These are phyloP conservation scores for Brachymystax lenok DNA, from an alignment of 2,797 vertebrate genomes.

Conservation along the genomic window DNA sequence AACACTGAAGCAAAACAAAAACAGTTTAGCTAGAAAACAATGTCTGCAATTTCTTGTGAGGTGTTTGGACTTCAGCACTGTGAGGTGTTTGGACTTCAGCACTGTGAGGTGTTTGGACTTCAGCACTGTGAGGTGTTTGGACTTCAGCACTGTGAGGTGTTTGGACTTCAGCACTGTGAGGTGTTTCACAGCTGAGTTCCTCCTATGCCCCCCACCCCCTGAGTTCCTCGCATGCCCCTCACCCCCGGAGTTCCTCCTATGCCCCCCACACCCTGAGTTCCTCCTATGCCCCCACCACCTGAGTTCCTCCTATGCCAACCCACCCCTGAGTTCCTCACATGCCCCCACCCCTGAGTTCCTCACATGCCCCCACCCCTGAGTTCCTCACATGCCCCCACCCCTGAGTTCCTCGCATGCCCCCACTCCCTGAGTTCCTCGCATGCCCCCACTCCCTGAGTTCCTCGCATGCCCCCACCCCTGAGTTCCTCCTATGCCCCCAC, in stretches of 20 bases:
- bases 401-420: background rate
- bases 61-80: background rate
- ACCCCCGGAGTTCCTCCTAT: background rate
- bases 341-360: background rate
- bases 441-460: no score
- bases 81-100: no score
- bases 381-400: background rate
- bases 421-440: background rate
- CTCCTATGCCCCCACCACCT: no score
- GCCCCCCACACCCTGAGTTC: background rate
- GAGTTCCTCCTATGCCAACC: background rate
- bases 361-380: background rate
- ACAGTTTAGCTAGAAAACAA: slow-evolving; percentile 3
- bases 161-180: background rate
- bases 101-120: no score
- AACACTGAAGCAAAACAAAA: slow-evolving; percentile 14
- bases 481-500: background rate
- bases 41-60: slow-evolving; percentile 12
- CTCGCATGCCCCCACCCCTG: no score
- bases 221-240: background rate
- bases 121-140: no score
- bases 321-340: background rate
- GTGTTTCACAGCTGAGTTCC: background rate
- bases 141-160: background rate
- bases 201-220: background rate